Evolutionary conservation across 2,888 invertebrate genomes (phyloP), one percentile per base, ranked within the genome.

Genomic region (Ophion slaviceki): DNA sequence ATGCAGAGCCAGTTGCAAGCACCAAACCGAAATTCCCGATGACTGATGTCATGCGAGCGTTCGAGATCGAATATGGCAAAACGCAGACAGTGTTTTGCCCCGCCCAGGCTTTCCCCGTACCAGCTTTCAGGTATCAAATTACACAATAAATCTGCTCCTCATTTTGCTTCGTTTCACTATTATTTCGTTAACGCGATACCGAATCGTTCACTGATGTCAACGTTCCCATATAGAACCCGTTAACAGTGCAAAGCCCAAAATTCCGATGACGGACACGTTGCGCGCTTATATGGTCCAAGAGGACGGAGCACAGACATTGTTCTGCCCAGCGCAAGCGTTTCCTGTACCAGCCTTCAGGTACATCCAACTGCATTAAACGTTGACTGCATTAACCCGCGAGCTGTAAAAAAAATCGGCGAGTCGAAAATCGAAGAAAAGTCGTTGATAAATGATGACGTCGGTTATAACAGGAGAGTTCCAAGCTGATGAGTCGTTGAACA

Each of bases 261-360:
- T 93, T 87, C 92, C 93, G 68, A 91, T 91, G 91, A 90, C 91
- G 71, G 91, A 91, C 82, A 87, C 86, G 62, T 87, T 86, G 74
- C 92, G 94, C 87, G 92, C 93, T 81, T 93, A 93, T 89, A 92
- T 91, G 86, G 92, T 93, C 80, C 87, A 88, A 84, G 90, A 88
- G 86, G 87, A 88, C 87, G 91, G 88, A 75, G 89, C 94, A 84
- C 92, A 96, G 88, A 95, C 96, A 77, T 95, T 97, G 87, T 95
- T 96, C 89, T 97, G 97, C 92, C 96, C 96, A 72, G 96, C 96
- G 82, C 97, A 97, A 95, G 97, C 96, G 45, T 96, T 95, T 93
- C 92, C 91, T 85, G 91, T 91, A 89, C 92, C 92, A 91, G 92
- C 91, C 77, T 91, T 92, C 91, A 92, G 92, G 91, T 91, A 91